Conservation (phyloP, 2,888 invertebrate species). For the Pachycephus smyrnensis region DNA sequence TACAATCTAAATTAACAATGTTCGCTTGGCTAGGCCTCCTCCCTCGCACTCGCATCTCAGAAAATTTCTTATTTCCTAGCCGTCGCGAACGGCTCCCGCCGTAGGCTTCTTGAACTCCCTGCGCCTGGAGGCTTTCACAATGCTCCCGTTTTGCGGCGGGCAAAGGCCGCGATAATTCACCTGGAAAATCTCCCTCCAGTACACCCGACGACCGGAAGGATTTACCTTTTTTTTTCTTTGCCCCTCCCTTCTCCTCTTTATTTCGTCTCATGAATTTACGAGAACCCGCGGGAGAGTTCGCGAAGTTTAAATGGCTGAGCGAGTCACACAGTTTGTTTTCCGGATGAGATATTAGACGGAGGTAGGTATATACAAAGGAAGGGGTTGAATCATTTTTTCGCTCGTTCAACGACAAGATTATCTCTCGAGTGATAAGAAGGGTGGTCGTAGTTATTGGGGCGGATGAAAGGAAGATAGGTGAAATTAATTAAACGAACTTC, state of each 20-base stretch:
- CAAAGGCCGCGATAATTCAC: conserved; percentile 46
- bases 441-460: background rate
- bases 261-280: background rate
- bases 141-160: conserved; percentile 23
- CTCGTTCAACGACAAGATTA: background rate
- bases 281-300: background rate
- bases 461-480: background rate
- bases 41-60: conserved; percentile 59
- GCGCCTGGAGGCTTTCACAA: conserved; percentile 21
- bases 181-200: conserved; percentile 53
- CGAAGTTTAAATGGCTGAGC: background rate
- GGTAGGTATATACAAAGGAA: background rate
- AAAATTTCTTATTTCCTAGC: conserved; percentile 65
- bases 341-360: background rate
- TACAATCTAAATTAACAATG: conserved; percentile 68
- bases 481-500: conserved; percentile 24
- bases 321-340: background rate
- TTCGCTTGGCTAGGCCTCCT: conserved; percentile 66
- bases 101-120: conserved; percentile 13
- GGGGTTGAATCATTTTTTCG: background rate
- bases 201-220: conserved; percentile 34
- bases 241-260: background rate
- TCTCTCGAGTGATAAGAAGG: background rate
- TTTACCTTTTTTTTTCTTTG: background rate
- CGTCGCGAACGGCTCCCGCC: background rate